Evolutionary conservation across 2,888 invertebrate species (phyloP), one percentile per base, ranked within the genome.

Genomic region (Meteorus cinctellus): DNA sequence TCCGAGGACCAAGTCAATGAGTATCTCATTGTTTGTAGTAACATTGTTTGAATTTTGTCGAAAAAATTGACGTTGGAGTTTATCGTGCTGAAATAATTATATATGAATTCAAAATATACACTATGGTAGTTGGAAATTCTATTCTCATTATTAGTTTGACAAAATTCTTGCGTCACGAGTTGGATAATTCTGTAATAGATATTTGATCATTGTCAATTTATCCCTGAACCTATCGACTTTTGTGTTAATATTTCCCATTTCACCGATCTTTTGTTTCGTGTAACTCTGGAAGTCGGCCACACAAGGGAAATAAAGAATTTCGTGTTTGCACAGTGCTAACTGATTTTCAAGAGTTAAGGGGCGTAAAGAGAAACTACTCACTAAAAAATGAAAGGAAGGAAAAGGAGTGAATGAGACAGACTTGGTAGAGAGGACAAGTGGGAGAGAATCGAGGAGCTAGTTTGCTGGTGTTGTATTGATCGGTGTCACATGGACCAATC

Each of bases 391-490:
- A 48, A 60, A 29, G 66, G 70, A 75, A 75, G 68, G 68, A 75
- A 19, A 31, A 74, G 67, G 41, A 24, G 14, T 62, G 55, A 34
- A 63, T 19, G n/a, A 36, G 5, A 73, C 24, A 68, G 51, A 76
- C 34, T 4, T 34, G 62, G 36, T 51, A 34, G 45, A 34, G 72
- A 67, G 60, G 45, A 73, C 27, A 72, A 60, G 24, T 66, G 65
- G 31, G 41, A 69, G 76, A 73, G 59, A 68, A 76, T 82, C 70
- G 80, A 82, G 80, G 78, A 76, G 77, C 76, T 65, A 75, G 76
- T 79, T 67, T 80, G 80, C 71, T 82, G 66, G 84, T 87, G 86
- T 87, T 86, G 88, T 88, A 88, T 88, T 87, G 88, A 88, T 88
- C 87, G 84, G 80, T 76, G 76, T 76, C 74, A 84, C 83, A 85